These are phyloP conservation scores for Hippocampus kuda DNA, from an alignment of 2,797 vertebrate genomes.

Conservation along the genomic window DNA sequence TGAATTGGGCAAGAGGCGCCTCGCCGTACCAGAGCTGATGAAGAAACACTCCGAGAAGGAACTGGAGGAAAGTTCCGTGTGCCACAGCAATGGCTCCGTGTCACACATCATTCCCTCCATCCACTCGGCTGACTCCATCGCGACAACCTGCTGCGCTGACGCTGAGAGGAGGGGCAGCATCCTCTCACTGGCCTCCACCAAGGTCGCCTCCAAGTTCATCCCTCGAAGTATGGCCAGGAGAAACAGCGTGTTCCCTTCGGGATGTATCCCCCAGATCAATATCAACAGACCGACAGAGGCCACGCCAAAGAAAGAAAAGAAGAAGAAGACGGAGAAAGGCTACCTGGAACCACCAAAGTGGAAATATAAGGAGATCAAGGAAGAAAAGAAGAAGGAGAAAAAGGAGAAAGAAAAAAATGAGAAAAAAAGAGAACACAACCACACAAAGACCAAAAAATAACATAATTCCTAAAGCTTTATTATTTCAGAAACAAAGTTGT, in stretches of 20 bases:
- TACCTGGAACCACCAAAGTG: slow-evolving; percentile 71
- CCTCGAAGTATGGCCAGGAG: slow-evolving; percentile 44
- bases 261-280: slow-evolving; percentile 70
- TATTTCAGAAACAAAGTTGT: neutral
- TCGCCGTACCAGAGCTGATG: slow-evolving; percentile 73
- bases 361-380: slow-evolving; percentile 73
- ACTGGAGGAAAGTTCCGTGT: slow-evolving; percentile 42
- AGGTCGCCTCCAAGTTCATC: slow-evolving; percentile 45
- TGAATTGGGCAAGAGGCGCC: slow-evolving; percentile 64
- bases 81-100: slow-evolving; percentile 50
- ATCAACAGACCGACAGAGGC: slow-evolving; percentile 54
- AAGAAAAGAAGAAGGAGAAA: slow-evolving; percentile 55
- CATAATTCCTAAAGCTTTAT: neutral
- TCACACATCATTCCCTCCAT: slow-evolving; percentile 33
- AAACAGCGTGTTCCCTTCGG: slow-evolving; percentile 62
- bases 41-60: slow-evolving; percentile 46
- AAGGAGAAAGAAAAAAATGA: slow-evolving; percentile 35
- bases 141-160: slow-evolving; percentile 27
- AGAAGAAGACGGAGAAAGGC: slow-evolving; percentile 22
- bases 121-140: slow-evolving; percentile 32
- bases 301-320: slow-evolving; percentile 34
- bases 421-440: slow-evolving; percentile 24
- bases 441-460: slow-evolving; percentile 12
- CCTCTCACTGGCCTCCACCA: slow-evolving; percentile 49
- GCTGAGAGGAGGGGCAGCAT: slow-evolving; percentile 40